A percentile compares a stretch with the other conserved stretches of the same genome.
Conservation (phyloP, 2,113 vertebrate species). For the Globicephala melas region DNA sequence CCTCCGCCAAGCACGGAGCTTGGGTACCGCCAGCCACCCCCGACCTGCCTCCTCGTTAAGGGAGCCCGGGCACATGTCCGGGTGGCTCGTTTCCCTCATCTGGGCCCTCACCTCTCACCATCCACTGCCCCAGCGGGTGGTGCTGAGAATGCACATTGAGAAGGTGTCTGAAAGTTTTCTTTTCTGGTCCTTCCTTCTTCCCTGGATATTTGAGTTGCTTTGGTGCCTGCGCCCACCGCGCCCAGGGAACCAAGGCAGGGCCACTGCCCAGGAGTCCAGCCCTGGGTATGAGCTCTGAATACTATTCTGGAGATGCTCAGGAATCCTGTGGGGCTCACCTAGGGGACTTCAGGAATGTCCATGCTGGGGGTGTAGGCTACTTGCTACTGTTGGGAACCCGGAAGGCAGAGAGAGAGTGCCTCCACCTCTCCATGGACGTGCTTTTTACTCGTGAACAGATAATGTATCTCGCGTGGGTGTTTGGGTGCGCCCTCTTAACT, state of each 20-base stretch:
- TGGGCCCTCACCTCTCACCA: background rate
- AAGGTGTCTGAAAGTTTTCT: background rate
- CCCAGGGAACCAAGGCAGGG: background rate
- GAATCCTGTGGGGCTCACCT: background rate
- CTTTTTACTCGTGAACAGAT: background rate
- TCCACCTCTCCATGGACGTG: background rate
- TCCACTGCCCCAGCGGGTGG: background rate
- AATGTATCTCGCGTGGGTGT: background rate
- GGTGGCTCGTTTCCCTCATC: background rate
- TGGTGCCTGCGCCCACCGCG: background rate
- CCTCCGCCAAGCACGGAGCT: background rate
- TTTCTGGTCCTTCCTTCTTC: background rate
- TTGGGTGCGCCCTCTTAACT: background rate
- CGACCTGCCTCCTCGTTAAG: background rate
- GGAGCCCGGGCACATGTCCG: background rate
- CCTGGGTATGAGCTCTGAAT: background rate
- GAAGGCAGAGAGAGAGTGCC: background rate
- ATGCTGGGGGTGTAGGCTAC: background rate
- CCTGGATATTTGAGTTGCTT: background rate
- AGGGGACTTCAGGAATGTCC: background rate
- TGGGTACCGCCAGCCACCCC: background rate
- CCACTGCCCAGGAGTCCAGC: rapidly evolving
- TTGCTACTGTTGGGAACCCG: background rate
- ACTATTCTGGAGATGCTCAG: background rate
- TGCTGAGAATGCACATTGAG: background rate